Base-by-base conservation (phyloP, 2,888 invertebrate species). In the Drosophila subsilvestris region DNA sequence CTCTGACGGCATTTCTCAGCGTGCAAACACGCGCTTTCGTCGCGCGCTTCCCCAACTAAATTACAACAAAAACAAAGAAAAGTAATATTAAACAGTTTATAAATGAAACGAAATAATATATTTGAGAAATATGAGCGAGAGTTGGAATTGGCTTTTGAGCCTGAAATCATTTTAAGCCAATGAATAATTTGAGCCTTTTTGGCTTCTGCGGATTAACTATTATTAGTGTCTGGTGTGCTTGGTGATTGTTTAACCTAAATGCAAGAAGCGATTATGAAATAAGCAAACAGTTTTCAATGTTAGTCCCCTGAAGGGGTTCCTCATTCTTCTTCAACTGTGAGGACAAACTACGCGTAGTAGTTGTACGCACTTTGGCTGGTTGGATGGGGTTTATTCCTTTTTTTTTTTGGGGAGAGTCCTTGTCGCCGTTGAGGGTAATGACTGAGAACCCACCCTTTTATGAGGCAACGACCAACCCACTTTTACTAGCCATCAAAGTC, bases 251-350 rank as follows among this genome's bases (percentile, higher is more conserved):
- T 71, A 71, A 71, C 71, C 71, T 71, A 70, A 67, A 72, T 71
- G 65, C 58, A 57, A 69, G 74, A 63, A 57, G 53, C 67, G 75
- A 84, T 86, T 85, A 85, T 85, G 85, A 85, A 85, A 85, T 85
- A 85, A 76, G 70, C 68, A 70, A 58, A 72, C 74, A 58, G 54
- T 63, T 81, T 74, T 54, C 20, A 55, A 56, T 68, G 56, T 53
- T 45, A 53, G 42, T 57, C 37, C 37, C 50, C 27, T 47, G 18
- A 50, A 17, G 10, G 48, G 47, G 17, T 1, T 2, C 32, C 14
- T 9, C 25, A 17, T 55, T 56, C 50, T 22, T 29, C 43, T 50
- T 69, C 53, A 44, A 62, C 60, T 48, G 43, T 65, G 53, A 9
- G 3, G 44, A 53, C 25, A 42, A 42, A 42, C 20, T 51, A 37